phyloP scores from a whole-genome alignment of 1,140 invertebrate species.

The Liolophura sinensis region DNA sequence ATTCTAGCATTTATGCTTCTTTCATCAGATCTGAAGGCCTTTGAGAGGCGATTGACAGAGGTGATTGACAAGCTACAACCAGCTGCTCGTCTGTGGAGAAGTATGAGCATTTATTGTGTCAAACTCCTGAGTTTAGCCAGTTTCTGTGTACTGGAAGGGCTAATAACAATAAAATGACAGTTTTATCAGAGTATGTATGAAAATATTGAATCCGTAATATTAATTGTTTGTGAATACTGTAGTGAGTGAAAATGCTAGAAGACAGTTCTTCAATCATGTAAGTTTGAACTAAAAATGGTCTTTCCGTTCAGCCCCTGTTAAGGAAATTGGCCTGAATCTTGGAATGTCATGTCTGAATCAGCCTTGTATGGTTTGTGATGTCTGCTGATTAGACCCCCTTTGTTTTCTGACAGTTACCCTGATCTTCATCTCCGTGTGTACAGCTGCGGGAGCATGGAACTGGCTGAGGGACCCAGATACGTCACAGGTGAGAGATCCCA shows the following conservation, averaged over 20 bases:
- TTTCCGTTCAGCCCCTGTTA: neutral
- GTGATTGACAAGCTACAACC: slow-evolving; percentile 93
- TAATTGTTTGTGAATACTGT: too few relatives aligned
- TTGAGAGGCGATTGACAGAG: slow-evolving; percentile 92
- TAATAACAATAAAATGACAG: neutral
- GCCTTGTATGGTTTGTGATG: neutral
- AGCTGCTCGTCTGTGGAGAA: slow-evolving; percentile 88
- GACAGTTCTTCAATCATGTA: neutral
- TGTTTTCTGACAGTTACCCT: slow-evolving; percentile 75
- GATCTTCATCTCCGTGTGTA: slow-evolving; percentile 81
- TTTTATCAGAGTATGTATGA: slow-evolving; percentile 10
- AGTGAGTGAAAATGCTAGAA: too few relatives aligned
- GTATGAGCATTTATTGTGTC: slow-evolving; percentile 64
- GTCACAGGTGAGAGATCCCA: slow-evolving; percentile 29
- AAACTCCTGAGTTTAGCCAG: slow-evolving; percentile 4
- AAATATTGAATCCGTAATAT: too few relatives aligned
- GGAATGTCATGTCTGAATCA: neutral
- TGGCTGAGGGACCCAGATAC: slow-evolving; percentile 88
- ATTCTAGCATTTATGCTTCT: too few relatives aligned
- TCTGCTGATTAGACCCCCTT: neutral
- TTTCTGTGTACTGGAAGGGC: neutral
- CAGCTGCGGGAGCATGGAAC: slow-evolving; percentile 88
- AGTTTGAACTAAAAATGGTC: neutral
- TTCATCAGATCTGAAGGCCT: slow-evolving; percentile 88
- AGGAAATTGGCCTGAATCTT: neutral